A percentile compares a stretch with the other conserved stretches of the same genome.
Evolutionary conservation across 1,140 invertebrate genomes (phyloP).

Genomic region (Pissodes strobi): DNA sequence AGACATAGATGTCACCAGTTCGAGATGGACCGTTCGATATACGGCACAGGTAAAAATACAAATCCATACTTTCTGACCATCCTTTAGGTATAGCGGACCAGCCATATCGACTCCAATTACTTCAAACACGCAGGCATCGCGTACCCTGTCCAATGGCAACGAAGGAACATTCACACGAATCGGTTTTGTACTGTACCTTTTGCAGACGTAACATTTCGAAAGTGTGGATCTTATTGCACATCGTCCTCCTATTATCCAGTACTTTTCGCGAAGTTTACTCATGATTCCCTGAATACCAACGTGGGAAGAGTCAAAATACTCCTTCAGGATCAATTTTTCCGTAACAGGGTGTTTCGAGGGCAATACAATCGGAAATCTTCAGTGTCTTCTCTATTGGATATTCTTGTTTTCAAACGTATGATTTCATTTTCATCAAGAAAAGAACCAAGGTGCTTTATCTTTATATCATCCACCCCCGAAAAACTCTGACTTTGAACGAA

Average conservation of each 20-base stretch:
- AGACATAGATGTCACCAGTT: slow-evolving; percentile 38
- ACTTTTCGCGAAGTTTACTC: slow-evolving; percentile 35
- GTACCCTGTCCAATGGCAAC: slow-evolving; percentile 43
- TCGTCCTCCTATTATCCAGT: slow-evolving; percentile 29
- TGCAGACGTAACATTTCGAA: slow-evolving; percentile 8
- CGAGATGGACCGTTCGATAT: slow-evolving; percentile 51
- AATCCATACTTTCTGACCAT: slow-evolving; percentile 42
- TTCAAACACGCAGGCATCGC: slow-evolving; percentile 45
- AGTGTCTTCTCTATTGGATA: slow-evolving; percentile 38
- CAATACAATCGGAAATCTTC: slow-evolving; percentile 44
- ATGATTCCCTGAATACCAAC: slow-evolving; percentile 38
- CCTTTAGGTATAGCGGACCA: slow-evolving; percentile 41
- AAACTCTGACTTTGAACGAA: slow-evolving; percentile 33
- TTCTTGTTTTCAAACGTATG: slow-evolving; percentile 42
- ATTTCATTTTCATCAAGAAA: slow-evolving; percentile 41
- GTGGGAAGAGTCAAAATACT: slow-evolving; percentile 40
- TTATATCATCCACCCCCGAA: slow-evolving; percentile 17
- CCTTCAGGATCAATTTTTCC: slow-evolving; percentile 36
- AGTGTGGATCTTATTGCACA: slow-evolving; percentile 38
- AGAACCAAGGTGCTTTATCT: slow-evolving; percentile 25
- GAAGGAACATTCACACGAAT: slow-evolving; percentile 18
- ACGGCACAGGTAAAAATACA: no score
- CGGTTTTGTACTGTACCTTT: slow-evolving; percentile 4
- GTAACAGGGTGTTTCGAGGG: slow-evolving; percentile 38
- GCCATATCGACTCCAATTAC: slow-evolving; percentile 47